phyloP scores from a whole-genome alignment of 2,888 invertebrate genomes.

The Drosophila rellima region DNA sequence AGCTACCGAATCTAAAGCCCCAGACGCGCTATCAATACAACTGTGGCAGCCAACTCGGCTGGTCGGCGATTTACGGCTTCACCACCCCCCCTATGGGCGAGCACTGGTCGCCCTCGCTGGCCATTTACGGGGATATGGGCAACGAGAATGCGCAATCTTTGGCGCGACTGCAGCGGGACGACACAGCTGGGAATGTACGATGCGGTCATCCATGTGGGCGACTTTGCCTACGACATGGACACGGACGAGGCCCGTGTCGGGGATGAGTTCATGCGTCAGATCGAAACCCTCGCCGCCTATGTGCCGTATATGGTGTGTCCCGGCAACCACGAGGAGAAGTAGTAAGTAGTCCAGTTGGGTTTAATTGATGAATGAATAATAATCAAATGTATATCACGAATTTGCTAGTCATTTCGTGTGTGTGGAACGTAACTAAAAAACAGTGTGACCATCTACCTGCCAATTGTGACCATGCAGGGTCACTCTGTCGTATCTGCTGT shows the following conservation, averaged over 20 bases:
- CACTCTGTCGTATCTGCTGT: too few species aligned
- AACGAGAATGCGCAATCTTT: constrained; percentile 95
- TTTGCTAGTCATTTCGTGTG: too few species aligned
- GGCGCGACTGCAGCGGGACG: constrained; percentile 93
- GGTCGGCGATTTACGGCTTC: constrained; percentile 93
- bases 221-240: constrained; percentile 98
- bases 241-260: constrained; percentile 92
- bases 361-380: too few species aligned
- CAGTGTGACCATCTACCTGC: too few species aligned
- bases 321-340: constrained; percentile 95
- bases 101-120: constrained; percentile 93
- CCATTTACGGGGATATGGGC: constrained; percentile 97
- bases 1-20: constrained; percentile 88
- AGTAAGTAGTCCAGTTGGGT: constrained; percentile 88
- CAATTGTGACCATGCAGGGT: too few species aligned
- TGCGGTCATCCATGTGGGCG: constrained; percentile 96
- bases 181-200: constrained; percentile 93
- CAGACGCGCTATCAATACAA: constrained; percentile 92
- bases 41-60: constrained; percentile 92
- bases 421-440: too few species aligned
- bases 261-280: constrained; percentile 96
- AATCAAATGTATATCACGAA: too few species aligned
- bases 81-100: constrained; percentile 89
- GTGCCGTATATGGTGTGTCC: constrained; percentile 97
- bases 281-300: constrained; percentile 95